These are phyloP conservation scores for Acleris holmiana DNA, from an alignment of 2,888 invertebrate genomes.

Conservation along the genomic window DNA sequence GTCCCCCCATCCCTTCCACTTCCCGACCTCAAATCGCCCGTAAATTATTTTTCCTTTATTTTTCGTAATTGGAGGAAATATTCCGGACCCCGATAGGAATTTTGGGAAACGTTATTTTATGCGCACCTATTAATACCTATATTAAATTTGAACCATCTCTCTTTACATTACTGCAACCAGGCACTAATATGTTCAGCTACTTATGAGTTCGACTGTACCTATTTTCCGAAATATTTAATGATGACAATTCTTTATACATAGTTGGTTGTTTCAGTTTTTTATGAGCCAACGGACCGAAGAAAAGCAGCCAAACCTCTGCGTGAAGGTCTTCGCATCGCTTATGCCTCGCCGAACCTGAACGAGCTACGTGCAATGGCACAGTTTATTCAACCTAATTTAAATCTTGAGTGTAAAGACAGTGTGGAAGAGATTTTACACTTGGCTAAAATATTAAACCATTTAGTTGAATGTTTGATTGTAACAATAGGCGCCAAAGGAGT, in stretches of 20 bases:
- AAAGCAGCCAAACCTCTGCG: constrained; percentile 90
- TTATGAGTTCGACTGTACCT: no score
- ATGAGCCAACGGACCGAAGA: constrained; percentile 93
- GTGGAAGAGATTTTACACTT: constrained; percentile 58
- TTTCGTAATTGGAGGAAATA: no score
- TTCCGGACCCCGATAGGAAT: no score
- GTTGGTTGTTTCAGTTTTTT: constrained; percentile 89
- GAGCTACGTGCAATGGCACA: constrained; percentile 89
- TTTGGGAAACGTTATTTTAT: no score
- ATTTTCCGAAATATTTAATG: neutral
- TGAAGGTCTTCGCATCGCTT: constrained; percentile 76
- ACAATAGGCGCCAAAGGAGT: constrained; percentile 87
- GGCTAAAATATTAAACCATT: constrained; percentile 66
- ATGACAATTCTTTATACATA: constrained; percentile 7
- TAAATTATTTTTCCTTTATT: no score
- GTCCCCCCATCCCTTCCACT: no score
- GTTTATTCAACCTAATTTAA: constrained; percentile 62
- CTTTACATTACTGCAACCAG: no score
- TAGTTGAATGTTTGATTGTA: constrained; percentile 84
- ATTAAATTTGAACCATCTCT: no score
- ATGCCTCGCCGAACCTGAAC: constrained; percentile 91
- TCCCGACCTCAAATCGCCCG: no score
- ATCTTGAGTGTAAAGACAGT: constrained; percentile 45
- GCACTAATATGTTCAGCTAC: no score
- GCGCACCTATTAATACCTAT: no score